These are phyloP conservation scores for Oxyscelio sp. DNA, from an alignment of 2,888 invertebrate genomes.

Conservation along the genomic window DNA sequence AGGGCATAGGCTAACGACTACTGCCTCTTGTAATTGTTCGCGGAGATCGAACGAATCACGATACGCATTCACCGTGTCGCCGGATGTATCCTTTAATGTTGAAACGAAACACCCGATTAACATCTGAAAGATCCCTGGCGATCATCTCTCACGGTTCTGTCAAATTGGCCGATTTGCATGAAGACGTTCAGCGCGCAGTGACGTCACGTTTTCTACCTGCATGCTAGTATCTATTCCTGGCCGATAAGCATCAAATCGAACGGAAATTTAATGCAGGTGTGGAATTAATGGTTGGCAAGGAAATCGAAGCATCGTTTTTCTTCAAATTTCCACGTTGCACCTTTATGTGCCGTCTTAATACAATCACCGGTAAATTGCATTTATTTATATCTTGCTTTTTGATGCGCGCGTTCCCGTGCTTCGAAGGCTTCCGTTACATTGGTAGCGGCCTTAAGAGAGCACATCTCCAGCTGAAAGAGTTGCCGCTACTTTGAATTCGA, in stretches of 20 bases:
- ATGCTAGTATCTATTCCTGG: too few species aligned
- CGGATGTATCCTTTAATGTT: constrained; percentile 60
- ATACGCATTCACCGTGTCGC: constrained; percentile 64
- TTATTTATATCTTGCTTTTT: too few species aligned
- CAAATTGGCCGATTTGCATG: constrained; percentile 53
- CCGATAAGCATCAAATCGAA: too few species aligned
- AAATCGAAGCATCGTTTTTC: too few species aligned
- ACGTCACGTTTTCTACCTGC: constrained; percentile 21
- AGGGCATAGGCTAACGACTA: constrained; percentile 87
- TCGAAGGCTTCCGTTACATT: constrained; percentile 42
- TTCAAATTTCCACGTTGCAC: too few species aligned
- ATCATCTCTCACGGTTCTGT: constrained; percentile 60
- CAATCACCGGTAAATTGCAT: too few species aligned
- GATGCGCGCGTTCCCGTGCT: constrained; percentile 3
- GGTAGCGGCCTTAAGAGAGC: constrained; percentile 12
- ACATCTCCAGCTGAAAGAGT: constrained; percentile 7
- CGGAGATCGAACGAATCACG: constrained; percentile 81
- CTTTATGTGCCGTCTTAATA: too few species aligned
- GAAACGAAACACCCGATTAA: constrained; percentile 57
- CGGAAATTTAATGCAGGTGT: too few species aligned
- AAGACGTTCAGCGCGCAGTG: constrained; percentile 33
- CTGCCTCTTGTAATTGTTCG: constrained; percentile 87
- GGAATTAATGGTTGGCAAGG: too few species aligned
- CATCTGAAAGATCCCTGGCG: constrained; percentile 35
- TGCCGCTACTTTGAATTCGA: constrained; percentile 54